Conservation (phyloP, 2,888 invertebrate species). For the Nephrotoma appendiculata region DNA sequence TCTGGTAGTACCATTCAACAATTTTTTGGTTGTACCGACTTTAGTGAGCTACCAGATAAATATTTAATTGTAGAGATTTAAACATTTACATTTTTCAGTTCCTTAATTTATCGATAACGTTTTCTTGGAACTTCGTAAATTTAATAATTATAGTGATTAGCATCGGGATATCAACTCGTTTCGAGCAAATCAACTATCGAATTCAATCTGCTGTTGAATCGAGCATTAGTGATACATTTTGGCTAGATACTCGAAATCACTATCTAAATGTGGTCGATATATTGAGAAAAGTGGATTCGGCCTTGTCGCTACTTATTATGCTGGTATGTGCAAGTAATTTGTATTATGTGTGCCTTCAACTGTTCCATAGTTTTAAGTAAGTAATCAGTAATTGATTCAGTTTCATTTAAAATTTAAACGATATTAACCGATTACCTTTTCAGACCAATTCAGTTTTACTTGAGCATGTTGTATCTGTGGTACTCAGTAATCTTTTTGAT, state of each 20-base stretch:
- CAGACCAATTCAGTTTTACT: neutral
- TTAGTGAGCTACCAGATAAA: neutral
- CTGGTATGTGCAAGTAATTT: slow-evolving; percentile 55
- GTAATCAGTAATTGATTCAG: neutral
- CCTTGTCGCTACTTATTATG: slow-evolving; percentile 45
- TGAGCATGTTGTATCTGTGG: slow-evolving; percentile 32
- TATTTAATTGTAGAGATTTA: too few species aligned
- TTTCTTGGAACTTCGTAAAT: slow-evolving; percentile 59
- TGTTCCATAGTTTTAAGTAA: slow-evolving; percentile 38
- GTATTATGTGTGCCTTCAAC: slow-evolving; percentile 58
- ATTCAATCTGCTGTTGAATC: slow-evolving; percentile 16
- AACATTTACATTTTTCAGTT: neutral
- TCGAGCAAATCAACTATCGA: slow-evolving; percentile 42
- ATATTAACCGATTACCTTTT: neutral
- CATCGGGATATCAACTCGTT: slow-evolving; percentile 46
- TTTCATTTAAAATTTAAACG: neutral
- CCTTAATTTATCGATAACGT: slow-evolving; percentile 38
- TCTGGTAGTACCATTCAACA: slow-evolving; percentile 18
- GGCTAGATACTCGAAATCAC: slow-evolving; percentile 50
- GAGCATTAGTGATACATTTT: slow-evolving; percentile 35
- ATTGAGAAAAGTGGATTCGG: slow-evolving; percentile 41
- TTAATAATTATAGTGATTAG: slow-evolving; percentile 52
- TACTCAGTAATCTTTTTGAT: slow-evolving; percentile 40
- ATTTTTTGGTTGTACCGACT: neutral
- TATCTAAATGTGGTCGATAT: slow-evolving; percentile 47